phyloP scores from a whole-genome alignment of 1,140 invertebrate species.

The Drosophila ironensis region DNA sequence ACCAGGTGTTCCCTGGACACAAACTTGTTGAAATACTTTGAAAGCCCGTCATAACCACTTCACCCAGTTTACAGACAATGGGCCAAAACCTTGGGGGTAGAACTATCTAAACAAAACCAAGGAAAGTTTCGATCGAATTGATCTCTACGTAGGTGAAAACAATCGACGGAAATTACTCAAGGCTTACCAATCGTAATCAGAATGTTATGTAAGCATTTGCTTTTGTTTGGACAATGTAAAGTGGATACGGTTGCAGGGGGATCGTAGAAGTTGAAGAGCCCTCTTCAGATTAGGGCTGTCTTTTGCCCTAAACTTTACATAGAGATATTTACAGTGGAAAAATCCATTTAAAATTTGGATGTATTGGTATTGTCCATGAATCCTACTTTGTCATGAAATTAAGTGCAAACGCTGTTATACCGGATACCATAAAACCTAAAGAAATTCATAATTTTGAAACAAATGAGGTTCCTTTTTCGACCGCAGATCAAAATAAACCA shows the following conservation, averaged over 20 bases:
- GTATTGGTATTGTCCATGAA: too few relatives aligned
- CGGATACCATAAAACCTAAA: too few relatives aligned
- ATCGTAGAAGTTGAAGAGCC: neutral
- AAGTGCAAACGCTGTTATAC: too few relatives aligned
- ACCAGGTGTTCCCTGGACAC: slow-evolving; percentile 13
- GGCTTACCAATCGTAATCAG: slow-evolving; percentile 22
- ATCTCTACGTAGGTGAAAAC: neutral
- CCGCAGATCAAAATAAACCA: too few relatives aligned
- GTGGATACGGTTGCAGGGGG: neutral
- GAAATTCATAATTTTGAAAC: too few relatives aligned
- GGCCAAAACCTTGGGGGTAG: slow-evolving; percentile 18
- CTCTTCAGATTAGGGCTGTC: slow-evolving; percentile 22
- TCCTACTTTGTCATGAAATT: too few relatives aligned
- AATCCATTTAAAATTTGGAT: too few relatives aligned
- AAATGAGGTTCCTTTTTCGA: too few relatives aligned
- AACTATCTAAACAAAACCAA: slow-evolving; percentile 15
- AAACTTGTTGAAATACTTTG: slow-evolving; percentile 16
- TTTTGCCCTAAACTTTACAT: neutral
- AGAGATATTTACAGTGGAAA: too few relatives aligned
- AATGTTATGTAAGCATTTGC: neutral
- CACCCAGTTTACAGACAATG: slow-evolving; percentile 8
- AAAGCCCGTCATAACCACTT: slow-evolving; percentile 7
- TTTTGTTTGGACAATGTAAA: slow-evolving; percentile 5
- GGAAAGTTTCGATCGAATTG: slow-evolving; percentile 10
- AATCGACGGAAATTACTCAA: slow-evolving; percentile 38